These are phyloP conservation scores for Cranoglanis bouderius DNA, from an alignment of 2,113 vertebrate species.

Conservation along the genomic window DNA sequence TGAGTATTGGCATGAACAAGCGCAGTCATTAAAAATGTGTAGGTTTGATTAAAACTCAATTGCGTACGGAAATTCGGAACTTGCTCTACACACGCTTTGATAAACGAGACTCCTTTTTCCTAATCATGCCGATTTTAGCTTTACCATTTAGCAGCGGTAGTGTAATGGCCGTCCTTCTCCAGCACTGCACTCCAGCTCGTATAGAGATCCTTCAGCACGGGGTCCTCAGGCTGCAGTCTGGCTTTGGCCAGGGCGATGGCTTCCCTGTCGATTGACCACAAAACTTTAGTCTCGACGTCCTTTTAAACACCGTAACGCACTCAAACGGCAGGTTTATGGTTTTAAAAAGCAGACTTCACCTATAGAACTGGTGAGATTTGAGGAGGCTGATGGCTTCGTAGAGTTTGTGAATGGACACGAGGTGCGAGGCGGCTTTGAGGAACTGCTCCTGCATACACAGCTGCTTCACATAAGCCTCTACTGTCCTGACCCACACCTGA, in stretches of 20 bases:
- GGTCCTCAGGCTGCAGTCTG: slow-evolving; percentile 84
- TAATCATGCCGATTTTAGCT: neutral
- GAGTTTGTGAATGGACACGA: slow-evolving; percentile 87
- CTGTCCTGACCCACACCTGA: slow-evolving; percentile 81
- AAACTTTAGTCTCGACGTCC: neutral
- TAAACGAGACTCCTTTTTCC: neutral
- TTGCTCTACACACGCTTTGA: neutral
- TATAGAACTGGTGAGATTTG: slow-evolving; percentile 85
- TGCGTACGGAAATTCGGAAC: neutral
- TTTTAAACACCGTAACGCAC: neutral
- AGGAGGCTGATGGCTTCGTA: slow-evolving; percentile 88
- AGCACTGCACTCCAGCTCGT: slow-evolving; percentile 83
- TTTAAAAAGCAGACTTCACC: slow-evolving; percentile 66
- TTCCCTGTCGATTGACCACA: slow-evolving; percentile 75
- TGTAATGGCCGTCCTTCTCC: slow-evolving; percentile 91
- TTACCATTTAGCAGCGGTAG: slow-evolving; percentile 92
- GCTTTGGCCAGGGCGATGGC: slow-evolving; percentile 90
- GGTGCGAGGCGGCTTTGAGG: slow-evolving; percentile 91
- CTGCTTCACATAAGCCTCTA: slow-evolving; percentile 90
- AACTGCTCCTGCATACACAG: slow-evolving; percentile 92
- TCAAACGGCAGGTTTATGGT: neutral
- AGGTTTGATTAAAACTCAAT: too few species aligned
- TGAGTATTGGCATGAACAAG: neutral
- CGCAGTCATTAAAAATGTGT: neutral
- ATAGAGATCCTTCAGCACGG: slow-evolving; percentile 83